Conservation (phyloP, 2,888 invertebrate genomes). For the Cerceris rybyensis region DNA sequence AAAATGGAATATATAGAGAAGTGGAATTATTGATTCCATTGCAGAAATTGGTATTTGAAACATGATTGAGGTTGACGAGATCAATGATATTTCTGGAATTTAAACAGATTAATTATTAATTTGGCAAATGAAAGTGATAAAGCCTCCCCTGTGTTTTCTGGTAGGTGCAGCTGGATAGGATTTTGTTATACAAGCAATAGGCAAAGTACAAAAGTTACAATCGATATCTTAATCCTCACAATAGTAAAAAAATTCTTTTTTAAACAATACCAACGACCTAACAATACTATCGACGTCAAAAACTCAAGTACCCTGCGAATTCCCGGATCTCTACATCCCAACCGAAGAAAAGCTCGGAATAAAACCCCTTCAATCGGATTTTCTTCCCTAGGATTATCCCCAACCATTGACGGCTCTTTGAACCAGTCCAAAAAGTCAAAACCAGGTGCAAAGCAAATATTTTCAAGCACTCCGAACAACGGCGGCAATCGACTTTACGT, state of each 20-base stretch:
- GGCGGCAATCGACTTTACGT: conserved; percentile 32
- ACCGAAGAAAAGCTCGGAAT: neutral
- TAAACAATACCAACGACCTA: neutral
- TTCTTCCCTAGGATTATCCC: conserved; percentile 41
- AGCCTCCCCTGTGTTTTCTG: too few species aligned
- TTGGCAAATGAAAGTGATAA: too few species aligned
- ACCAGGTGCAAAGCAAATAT: conserved; percentile 57
- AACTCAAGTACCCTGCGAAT: neutral
- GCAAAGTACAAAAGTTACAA: too few species aligned
- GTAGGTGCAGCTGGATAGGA: too few species aligned
- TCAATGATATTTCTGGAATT: too few species aligned
- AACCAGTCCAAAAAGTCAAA: conserved; percentile 23
- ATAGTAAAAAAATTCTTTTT: neutral
- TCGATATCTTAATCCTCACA: too few species aligned
- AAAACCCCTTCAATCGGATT: conserved; percentile 18
- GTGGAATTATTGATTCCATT: too few species aligned
- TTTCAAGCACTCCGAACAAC: conserved; percentile 35
- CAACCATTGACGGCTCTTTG: conserved; percentile 18
- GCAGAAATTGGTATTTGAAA: too few species aligned
- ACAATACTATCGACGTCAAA: neutral
- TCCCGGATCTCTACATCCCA: neutral
- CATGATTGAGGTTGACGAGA: too few species aligned
- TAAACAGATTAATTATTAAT: too few species aligned
- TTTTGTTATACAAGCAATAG: too few species aligned
- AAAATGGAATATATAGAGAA: too few species aligned